Conservation (phyloP, 1,140 invertebrate species). For the Stegodyphus dumicola region DNA sequence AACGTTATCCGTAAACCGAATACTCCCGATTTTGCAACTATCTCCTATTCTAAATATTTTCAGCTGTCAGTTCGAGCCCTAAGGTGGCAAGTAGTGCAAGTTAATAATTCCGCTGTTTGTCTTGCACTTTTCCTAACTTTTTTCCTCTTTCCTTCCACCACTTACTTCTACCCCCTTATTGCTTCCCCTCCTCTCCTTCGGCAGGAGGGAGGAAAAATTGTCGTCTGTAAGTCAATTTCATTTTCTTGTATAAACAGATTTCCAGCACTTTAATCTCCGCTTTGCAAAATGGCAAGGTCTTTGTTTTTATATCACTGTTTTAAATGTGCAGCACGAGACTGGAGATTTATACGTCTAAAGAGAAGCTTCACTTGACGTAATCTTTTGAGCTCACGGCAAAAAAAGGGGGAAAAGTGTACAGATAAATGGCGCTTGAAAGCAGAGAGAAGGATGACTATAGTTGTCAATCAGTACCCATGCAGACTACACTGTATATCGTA, state of each 20-base stretch:
- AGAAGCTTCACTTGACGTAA: too few species aligned
- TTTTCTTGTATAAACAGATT: not conserved
- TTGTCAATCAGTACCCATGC: too few species aligned
- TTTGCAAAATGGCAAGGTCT: not conserved
- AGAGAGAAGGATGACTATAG: too few species aligned
- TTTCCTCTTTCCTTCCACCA: not conserved
- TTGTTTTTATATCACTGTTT: not conserved
- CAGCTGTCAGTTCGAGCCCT: too few species aligned
- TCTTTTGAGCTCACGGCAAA: too few species aligned
- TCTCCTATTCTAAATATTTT: too few species aligned
- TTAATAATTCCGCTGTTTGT: not conserved
- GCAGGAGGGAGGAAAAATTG: not conserved
- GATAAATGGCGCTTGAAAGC: too few species aligned
- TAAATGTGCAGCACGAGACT: not conserved
- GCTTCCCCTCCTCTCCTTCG: not conserved
- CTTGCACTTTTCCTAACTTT: not conserved
- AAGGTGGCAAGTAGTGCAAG: not conserved
- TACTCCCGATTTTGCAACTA: too few species aligned
- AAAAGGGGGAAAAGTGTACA: too few species aligned
- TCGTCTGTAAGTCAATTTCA: not conserved
- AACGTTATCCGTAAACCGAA: too few species aligned
- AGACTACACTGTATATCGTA: too few species aligned
- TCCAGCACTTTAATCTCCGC: not conserved
- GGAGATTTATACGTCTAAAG: too few species aligned
- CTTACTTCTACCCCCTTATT: not conserved